These are phyloP conservation scores for Hipposideros armiger DNA, from an alignment of 2,113 vertebrate species.

Conservation along the genomic window DNA sequence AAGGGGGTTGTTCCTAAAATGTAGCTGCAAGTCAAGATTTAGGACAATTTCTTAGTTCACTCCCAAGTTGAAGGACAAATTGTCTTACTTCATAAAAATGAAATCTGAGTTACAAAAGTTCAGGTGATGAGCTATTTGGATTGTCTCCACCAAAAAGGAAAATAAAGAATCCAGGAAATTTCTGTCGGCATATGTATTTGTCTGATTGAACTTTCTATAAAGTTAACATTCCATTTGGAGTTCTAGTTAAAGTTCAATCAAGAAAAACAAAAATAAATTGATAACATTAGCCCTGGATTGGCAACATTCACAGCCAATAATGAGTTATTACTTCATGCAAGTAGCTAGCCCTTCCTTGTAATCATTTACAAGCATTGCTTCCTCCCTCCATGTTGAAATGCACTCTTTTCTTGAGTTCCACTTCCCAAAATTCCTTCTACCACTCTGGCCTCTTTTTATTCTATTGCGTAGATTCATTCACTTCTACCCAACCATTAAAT, in stretches of 20 bases:
- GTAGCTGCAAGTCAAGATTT: background rate
- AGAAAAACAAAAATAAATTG: background rate
- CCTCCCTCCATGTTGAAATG: background rate
- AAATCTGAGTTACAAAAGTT: background rate
- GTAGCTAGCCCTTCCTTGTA: background rate
- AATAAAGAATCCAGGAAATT: background rate
- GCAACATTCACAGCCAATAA: background rate
- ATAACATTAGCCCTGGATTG: background rate
- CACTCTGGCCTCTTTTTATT: background rate
- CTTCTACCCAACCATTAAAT: background rate
- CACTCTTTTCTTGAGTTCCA: background rate
- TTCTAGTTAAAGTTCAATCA: background rate
- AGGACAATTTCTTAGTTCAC: background rate
- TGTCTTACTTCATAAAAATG: background rate
- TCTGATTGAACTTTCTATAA: constrained; percentile 7
- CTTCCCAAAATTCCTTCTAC: background rate
- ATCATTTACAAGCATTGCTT: background rate
- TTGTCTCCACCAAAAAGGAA: background rate
- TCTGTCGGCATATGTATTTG: background rate
- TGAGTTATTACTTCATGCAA: background rate
- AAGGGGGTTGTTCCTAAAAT: background rate
- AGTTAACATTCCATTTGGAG: background rate
- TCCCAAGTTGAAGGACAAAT: background rate
- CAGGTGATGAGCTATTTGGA: background rate
- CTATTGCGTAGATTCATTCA: background rate